Base-by-base conservation (phyloP, 2,113 vertebrate species). In the Lanius collurio region DNA sequence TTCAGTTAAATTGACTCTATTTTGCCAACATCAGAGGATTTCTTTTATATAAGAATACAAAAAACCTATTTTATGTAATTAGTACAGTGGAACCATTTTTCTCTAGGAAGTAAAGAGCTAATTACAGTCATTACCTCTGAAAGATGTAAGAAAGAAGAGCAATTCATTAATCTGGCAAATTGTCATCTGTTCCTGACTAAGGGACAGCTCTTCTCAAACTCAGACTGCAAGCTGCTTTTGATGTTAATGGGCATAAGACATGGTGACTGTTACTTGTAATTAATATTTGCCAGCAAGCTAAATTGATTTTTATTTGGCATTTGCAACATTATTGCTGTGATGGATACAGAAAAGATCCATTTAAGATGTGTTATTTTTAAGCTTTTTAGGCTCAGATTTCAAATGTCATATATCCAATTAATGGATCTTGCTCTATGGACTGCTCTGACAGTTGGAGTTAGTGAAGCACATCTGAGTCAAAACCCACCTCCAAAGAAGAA, bases 131-230 rank as follows among this genome's bases (percentile, higher is more conserved):
- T 94, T 95, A 64, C 81, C 44, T 93, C 74, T 93, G 69, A 89
- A 93, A 96, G 74, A 93, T 64, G 44, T 89, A 93, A 93, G 55
- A 76, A 94, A 78, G 91, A 84, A 42, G 26, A 91, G 41, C 84
- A 89, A 65, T 96, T 94, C 91, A 87, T 96, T 95, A 92, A 89
- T 94, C 65, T 84, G 77, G 87, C 44, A 89, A 89, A 84, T 84
- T 76, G 65, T 87, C 44, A 22, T 79, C 52, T 82, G 57, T 73
- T 94, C 15, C 31, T 87, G 19, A 68, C 37, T 91, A 69, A 82
- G 41, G 70, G 73, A 41, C 65, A 62, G 57, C 63, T 91, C 62
- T 80, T 94, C 89, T 83, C 63, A 88, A 77, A 46, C 44, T 89
- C 82, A 71, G 65, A 71, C 23, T 78, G 24, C 59, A 69, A 80